A percentile compares a stretch with the other conserved stretches of the same genome.
These are phyloP conservation scores for Sinodicranocentrus sp. DNA, from an alignment of 2,888 invertebrate species.

Conservation along the genomic window DNA sequence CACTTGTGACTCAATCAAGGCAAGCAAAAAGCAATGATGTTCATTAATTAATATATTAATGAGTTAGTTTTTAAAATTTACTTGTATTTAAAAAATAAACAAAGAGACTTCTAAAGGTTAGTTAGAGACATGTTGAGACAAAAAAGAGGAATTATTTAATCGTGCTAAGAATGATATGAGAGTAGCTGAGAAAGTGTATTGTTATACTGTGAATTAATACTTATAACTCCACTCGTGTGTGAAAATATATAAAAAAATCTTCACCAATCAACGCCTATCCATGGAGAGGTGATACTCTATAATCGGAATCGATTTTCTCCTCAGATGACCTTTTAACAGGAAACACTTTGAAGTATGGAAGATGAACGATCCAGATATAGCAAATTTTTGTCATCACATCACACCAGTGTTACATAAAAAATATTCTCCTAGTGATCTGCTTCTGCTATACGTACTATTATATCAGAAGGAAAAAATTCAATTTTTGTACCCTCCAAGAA, in stretches of 20 bases:
- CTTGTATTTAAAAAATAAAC: slow-evolving; percentile 61
- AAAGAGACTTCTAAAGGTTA: slow-evolving; percentile 68
- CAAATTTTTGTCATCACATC: slow-evolving; percentile 7
- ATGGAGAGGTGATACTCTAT: slow-evolving; percentile 39
- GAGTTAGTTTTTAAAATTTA: slow-evolving; percentile 60
- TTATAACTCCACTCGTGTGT: slow-evolving; percentile 2
- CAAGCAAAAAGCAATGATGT: slow-evolving; percentile 67
- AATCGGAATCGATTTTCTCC: slow-evolving; percentile 10
- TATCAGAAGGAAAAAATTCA: slow-evolving; percentile 21
- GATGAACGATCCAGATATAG: neutral
- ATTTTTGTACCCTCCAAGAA: slow-evolving; percentile 61
- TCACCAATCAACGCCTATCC: slow-evolving; percentile 34
- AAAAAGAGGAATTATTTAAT: slow-evolving; percentile 58
- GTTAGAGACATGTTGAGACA: slow-evolving; percentile 63
- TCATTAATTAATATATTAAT: slow-evolving; percentile 63
- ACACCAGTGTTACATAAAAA: slow-evolving; percentile 10
- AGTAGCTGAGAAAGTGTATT: slow-evolving; percentile 54
- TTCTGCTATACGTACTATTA: slow-evolving; percentile 43
- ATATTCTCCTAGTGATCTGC: slow-evolving; percentile 45
- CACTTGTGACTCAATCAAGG: slow-evolving; percentile 71
- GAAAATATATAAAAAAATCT: neutral
- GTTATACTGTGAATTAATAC: slow-evolving; percentile 43
- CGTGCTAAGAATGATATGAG: slow-evolving; percentile 48
- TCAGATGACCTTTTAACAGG: neutral
- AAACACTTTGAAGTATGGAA: slow-evolving; percentile 1